These are phyloP conservation scores for Zaprionus lineosus DNA, from an alignment of 2,888 invertebrate species.

Conservation along the genomic window DNA sequence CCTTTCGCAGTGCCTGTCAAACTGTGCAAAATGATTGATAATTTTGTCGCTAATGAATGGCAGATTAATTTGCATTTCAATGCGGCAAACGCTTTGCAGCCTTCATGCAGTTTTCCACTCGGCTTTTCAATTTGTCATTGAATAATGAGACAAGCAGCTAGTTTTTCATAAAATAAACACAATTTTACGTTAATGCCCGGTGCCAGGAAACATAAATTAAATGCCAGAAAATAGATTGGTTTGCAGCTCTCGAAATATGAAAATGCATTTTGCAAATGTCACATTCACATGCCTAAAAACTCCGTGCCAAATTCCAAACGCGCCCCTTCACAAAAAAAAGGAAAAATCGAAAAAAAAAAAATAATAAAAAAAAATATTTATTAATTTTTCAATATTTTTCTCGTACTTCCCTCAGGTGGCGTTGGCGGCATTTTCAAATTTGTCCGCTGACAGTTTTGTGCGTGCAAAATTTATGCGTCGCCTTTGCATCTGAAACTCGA, in stretches of 20 bases:
- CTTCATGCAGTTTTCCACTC: constrained; percentile 23
- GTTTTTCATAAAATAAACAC: constrained; percentile 31
- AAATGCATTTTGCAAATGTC: constrained; percentile 73
- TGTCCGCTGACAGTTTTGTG: constrained; percentile 53
- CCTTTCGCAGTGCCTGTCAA: constrained; percentile 63
- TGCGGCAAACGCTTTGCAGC: constrained; percentile 43
- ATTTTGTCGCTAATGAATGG: constrained; percentile 69
- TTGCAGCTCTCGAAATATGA: constrained; percentile 39
- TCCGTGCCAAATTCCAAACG: constrained; percentile 65
- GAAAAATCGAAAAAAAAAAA: constrained; percentile 19
- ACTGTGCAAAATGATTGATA: constrained; percentile 70
- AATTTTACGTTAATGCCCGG: constrained; percentile 19
- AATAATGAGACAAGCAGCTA: constrained; percentile 65
- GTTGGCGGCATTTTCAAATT: constrained; percentile 43
- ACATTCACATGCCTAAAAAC: constrained; percentile 71
- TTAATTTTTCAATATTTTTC: background rate
- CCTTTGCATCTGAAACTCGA: constrained; percentile 33
- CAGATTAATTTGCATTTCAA: constrained; percentile 80
- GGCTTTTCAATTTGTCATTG: constrained; percentile 66
- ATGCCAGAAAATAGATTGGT: constrained; percentile 53
- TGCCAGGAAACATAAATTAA: constrained; percentile 79
- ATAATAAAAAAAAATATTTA: constrained; percentile 32
- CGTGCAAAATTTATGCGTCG: constrained; percentile 60
- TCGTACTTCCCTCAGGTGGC: background rate
- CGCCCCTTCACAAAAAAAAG: constrained; percentile 55